Evolutionary conservation across 1,140 invertebrate species (phyloP).

Genomic region (Drosophila lini): DNA sequence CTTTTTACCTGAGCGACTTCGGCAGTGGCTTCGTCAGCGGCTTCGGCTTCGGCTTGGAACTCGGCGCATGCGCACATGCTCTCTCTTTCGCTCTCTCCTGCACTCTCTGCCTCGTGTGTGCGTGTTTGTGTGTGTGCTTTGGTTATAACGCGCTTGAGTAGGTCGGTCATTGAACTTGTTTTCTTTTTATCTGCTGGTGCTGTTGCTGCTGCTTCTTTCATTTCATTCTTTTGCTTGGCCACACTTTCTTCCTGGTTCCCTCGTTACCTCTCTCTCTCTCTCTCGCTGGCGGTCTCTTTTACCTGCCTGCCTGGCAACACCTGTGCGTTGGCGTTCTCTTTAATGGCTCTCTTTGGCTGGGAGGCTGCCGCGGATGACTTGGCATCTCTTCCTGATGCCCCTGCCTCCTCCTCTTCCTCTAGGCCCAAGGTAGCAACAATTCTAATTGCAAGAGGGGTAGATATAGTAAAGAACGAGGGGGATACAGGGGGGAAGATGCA

Average conservation of each 20-base stretch:
- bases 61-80: slow-evolving; percentile 69
- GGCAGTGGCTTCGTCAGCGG: slow-evolving; percentile 22
- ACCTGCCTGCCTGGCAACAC: slow-evolving; percentile 38
- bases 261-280: slow-evolving; percentile 33
- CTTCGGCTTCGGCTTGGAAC: slow-evolving; percentile 19
- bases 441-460: slow-evolving; percentile 55
- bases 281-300: slow-evolving; percentile 24
- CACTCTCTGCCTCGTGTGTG: slow-evolving; percentile 26
- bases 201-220: slow-evolving; percentile 39
- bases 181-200: slow-evolving; percentile 70
- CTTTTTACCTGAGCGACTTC: not conserved
- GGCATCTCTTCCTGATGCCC: slow-evolving; percentile 50
- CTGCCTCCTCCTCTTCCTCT: not conserved
- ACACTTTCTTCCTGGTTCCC: slow-evolving; percentile 80
- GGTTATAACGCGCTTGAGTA: slow-evolving; percentile 84
- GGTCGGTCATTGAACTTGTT: slow-evolving; percentile 85
- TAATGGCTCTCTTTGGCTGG: slow-evolving; percentile 33
- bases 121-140: slow-evolving; percentile 57
- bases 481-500: slow-evolving; percentile 15
- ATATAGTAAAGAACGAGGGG: not conserved
- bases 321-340: slow-evolving; percentile 55
- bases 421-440: slow-evolving; percentile 57
- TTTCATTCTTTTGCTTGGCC: slow-evolving; percentile 67
- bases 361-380: slow-evolving; percentile 60
- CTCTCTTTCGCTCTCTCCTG: slow-evolving; percentile 36